Base-by-base conservation (phyloP, 2,797 vertebrate genomes). In the Rhynchotus rufescens region DNA sequence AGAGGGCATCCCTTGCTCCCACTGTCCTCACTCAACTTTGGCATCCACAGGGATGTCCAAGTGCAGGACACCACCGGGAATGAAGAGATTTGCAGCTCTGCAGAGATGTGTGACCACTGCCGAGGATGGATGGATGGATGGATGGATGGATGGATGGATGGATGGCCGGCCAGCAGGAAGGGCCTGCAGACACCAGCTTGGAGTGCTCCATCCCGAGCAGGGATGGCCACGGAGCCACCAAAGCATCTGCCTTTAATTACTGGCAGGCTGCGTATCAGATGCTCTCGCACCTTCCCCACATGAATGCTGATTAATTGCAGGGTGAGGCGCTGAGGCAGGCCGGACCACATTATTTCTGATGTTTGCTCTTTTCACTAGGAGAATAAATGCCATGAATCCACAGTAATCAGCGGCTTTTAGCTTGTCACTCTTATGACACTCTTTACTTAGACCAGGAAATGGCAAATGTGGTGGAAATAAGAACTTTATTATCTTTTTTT, bases 251-350 rank as follows among this genome's bases (percentile, higher is more conserved):
- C 95, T 97, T 96, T 97, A 96, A 95, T 95, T 96, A 95, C 95
- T 95, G 94, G 80, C 94, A 95, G 93, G 93, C 95, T 94, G 92
- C 93, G 94, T 94, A 96, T 97, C 97, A 96, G 96, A 97, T 97
- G 97, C 89, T 95, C 88, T 65, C 95, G 93, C 96, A 97, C 96
- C 96, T 96, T 96, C 96, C 96, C 95, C 96, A 88, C 95, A 93
- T 96, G 95, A 95, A 87, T 91, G 96, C 95, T 96, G 97, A 97
- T 97, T 97, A 97, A 98, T 97, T 98, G 96, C 97, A 96, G 97
- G 96, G 94, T 97, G 96, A 97, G 96, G 84, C 91, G 93, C 95
- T 80, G 26, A 96, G 94, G 96, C 96, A 95, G 96, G 94, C 96
- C 92, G 94, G 95, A 92, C 96, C 92, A 91, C 93, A 90, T 97